Percentiles rank a stretch among this genome's conserved stretches.
Conservation (phyloP, 2,888 invertebrate genomes). For the Rhorus exstirpatorius region DNA sequence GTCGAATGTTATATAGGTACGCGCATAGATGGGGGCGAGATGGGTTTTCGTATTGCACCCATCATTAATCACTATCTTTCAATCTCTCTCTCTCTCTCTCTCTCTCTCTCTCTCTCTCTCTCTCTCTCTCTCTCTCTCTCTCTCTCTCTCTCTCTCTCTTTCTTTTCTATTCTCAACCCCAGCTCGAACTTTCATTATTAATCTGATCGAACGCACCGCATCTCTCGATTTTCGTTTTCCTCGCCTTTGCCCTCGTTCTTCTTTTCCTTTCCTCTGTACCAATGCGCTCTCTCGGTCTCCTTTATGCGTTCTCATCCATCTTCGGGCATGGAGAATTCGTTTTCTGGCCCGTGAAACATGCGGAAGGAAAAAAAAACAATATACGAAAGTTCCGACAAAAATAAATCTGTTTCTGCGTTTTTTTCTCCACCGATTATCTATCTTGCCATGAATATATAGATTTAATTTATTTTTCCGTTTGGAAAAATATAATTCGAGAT, state of each 20-base stretch:
- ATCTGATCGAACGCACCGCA: constrained; percentile 65
- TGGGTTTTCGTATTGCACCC: constrained; percentile 64
- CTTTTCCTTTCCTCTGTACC: constrained; percentile 1
- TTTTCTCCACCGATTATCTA: no score
- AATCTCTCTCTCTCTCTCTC: constrained; percentile 62
- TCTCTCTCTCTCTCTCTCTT: constrained; percentile 67
- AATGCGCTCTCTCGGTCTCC: neutral
- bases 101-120: constrained; percentile 65
- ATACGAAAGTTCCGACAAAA: neutral
- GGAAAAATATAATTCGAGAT: neutral
- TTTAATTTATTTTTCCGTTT: neutral
- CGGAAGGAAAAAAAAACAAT: constrained; percentile 4
- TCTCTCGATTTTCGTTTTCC: constrained; percentile 46
- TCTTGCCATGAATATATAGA: neutral
- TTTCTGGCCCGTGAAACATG: neutral
- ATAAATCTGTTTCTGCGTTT: neutral
- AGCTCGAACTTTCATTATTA: constrained; percentile 63
- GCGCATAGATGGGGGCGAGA: constrained; percentile 64
- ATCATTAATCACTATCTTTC: constrained; percentile 72
- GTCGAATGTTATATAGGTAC: constrained; percentile 53
- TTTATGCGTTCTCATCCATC: constrained; percentile 45
- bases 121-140: constrained; percentile 63
- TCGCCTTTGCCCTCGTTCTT: constrained; percentile 45
- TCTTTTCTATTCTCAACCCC: constrained; percentile 59
- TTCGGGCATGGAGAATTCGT: constrained; percentile 24